Evolutionary conservation across 2,888 invertebrate species (phyloP), one percentile per base, ranked within the genome.

Genomic region (Lysandra bellargus): DNA sequence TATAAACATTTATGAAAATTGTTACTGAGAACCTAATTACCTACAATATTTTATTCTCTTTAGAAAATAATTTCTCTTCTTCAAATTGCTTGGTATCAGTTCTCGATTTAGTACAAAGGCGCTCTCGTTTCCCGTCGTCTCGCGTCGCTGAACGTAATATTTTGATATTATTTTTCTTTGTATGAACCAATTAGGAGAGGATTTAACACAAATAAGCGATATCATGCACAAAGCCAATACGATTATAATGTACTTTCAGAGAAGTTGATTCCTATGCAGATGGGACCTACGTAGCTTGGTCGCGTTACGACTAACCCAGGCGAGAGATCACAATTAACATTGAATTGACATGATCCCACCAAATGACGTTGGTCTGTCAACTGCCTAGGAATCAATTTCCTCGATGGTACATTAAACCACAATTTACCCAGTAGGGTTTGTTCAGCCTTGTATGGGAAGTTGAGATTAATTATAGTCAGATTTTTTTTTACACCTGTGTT

Each of bases 121-220:
- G 5, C 9, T 30, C 30, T 64, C 4, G 3, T 69, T 37, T 69
- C 69, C 69, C 5, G 69, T 69, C 37, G 30, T 69, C 33, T 69
- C 64, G 64, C 33, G 64, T 30, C 30, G 69, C 9, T 12, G 69
- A 33, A 33, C 17, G 33, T 69, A 33, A 14, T 69, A 64, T 64
- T 2, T 33, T 69, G 33, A 69, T 69, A 69, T 69, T 69, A 73
- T 40, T 74, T 74, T 74, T 74, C 44, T 44, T 74, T 74, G 44
- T 74, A 74, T 74, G n/a, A 44, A 74, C 74, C 74, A 74, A 74
- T 74, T 74, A 74, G 37, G 73, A 17, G n/a, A 37, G 44, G 44
- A 74, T 7, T 74, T 74, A 74, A 23, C 74, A 74, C 74, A 74
- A 74, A 4, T 6, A 57, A 7, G 40, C 17, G 40, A 23, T 74